Evolutionary conservation across 2,113 vertebrate genomes (phyloP), one percentile per base, ranked within the genome.

Genomic region (Menura novaehollandiae): DNA sequence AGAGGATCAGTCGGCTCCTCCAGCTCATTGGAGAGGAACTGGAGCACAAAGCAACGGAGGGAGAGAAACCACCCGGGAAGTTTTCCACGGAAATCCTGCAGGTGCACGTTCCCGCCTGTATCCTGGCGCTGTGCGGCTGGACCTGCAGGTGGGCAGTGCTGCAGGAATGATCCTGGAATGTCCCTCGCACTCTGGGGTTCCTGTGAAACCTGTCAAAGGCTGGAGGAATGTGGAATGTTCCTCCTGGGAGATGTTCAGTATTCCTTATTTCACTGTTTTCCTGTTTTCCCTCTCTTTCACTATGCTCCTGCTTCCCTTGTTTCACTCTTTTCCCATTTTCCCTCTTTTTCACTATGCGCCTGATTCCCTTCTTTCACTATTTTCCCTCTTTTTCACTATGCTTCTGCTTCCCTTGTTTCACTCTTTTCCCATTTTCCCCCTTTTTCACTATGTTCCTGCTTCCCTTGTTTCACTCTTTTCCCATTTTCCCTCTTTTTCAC

Each of bases 41-140:
- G 19, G 98, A 98, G 87, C 97, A 81, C 88, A 97, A 69, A 89
- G 41, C 47, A 24, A 91, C 39, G 0, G 97, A 97, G 5, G 91
- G n/a, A 17, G 97, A 98, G 66, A 97, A 95, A 27, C 37, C 92
- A 12, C 32, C 92, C 0, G 23, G 82, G 68, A 98, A 97, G 72
- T 77, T 91, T 12, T 90, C 96, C 72, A 93, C 97, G 0, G 99
- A 99, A 60, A 84, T 96, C 30, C 95, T 98, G 66, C 98, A 98
- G n/a, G 97, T 99, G 52, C 99, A 99, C 5, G 94, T 99, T 92
- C 98, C 99, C 10, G 99, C 99, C 84, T 99, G 98, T 37, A 89
- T 99, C 33, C 97, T 99, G 74, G 98, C 99, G n/a, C 95, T 99
- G 33, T 99, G 98, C 14, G 99, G 99, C 94, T 99, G 99, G 99